Percentiles rank a stretch among this genome's conserved stretches.
Conservation (phyloP, 1,140 invertebrate genomes). For the Dinoponera quadriceps region DNA sequence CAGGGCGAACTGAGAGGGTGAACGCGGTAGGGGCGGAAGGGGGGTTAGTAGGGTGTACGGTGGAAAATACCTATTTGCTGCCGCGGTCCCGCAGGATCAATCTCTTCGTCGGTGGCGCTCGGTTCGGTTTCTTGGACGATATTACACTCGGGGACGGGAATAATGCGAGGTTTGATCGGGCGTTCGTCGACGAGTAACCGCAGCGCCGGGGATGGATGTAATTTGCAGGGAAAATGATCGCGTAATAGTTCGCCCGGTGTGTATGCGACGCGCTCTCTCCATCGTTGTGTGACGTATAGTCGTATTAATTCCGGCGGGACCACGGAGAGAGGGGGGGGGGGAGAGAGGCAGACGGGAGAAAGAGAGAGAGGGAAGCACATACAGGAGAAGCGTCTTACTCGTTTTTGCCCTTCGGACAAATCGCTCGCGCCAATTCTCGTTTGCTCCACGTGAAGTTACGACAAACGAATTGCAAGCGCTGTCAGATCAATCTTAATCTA, state of each 20-base stretch:
- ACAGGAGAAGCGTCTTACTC: too few species aligned
- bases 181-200: constrained; percentile 61
- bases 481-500: too few species aligned
- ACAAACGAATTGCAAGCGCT: too few species aligned
- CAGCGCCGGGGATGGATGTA: constrained; percentile 60
- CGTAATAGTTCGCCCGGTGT: constrained; percentile 66
- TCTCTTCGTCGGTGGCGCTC: constrained; percentile 67
- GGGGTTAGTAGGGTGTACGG: not conserved
- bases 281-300: constrained; percentile 50
- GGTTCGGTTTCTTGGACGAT: constrained; percentile 57
- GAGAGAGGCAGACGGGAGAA: too few species aligned
- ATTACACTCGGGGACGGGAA: constrained; percentile 60
- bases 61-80: constrained; percentile 57
- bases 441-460: too few species aligned
- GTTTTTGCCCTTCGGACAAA: too few species aligned
- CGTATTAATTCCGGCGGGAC: constrained; percentile 29
- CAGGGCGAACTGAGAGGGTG: not conserved
- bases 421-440: too few species aligned
- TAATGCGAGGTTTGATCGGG: constrained; percentile 61
- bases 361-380: too few species aligned
- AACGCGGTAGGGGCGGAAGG: not conserved
- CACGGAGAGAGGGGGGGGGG: not conserved
- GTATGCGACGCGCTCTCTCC: constrained; percentile 42
- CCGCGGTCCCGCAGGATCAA: constrained; percentile 62
- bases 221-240: constrained; percentile 70